These are phyloP conservation scores for Monodelphis domestica DNA, from an alignment of 2,797 vertebrate genomes.

Conservation along the genomic window DNA sequence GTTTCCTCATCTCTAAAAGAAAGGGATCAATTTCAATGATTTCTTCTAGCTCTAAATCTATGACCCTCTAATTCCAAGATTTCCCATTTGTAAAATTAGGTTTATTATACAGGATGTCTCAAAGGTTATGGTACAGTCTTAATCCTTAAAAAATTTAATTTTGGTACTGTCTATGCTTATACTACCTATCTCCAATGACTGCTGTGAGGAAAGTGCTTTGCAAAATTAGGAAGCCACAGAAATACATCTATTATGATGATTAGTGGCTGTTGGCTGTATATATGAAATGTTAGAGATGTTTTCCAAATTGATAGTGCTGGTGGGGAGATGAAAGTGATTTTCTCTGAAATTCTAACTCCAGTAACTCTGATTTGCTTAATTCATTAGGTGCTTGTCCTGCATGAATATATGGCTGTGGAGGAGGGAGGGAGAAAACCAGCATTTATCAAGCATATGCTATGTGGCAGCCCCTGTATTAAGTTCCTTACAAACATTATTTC, in stretches of 20 bases:
- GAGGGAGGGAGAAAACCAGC: background rate
- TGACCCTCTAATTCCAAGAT: background rate
- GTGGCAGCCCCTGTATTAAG: background rate
- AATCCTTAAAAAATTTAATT: background rate
- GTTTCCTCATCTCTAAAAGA: background rate
- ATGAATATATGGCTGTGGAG: background rate
- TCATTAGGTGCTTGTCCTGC: background rate
- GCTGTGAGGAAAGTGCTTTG: background rate
- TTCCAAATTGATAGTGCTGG: background rate
- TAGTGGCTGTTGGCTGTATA: background rate
- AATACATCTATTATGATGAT: background rate
- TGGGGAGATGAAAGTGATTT: background rate
- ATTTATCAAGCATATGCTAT: background rate
- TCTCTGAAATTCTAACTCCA: background rate
- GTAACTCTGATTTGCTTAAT: background rate
- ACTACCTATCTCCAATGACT: conserved; percentile 11
- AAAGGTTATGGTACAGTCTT: background rate
- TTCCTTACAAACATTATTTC: background rate
- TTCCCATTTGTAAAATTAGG: background rate
- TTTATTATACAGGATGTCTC: background rate
- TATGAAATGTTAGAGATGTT: background rate
- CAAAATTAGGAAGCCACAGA: background rate
- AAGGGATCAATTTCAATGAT: background rate
- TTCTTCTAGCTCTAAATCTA: background rate
- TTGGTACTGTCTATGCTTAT: background rate